Percentiles rank a stretch among this genome's conserved stretches.
These are phyloP conservation scores for Synodontis membranacea DNA, from an alignment of 2,113 vertebrate species.

Conservation along the genomic window DNA sequence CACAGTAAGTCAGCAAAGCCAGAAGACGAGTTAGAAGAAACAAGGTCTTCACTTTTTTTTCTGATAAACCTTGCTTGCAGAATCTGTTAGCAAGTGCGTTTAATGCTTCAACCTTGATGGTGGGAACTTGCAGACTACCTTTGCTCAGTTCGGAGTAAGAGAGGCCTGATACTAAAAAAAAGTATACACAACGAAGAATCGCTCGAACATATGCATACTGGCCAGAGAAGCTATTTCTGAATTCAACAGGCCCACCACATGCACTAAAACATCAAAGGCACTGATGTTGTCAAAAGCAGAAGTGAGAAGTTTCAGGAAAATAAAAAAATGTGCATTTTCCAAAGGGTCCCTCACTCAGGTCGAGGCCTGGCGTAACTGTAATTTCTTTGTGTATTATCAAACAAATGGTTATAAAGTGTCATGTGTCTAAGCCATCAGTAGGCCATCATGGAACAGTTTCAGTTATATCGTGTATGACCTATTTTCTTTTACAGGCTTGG, in stretches of 20 bases:
- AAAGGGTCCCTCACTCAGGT: slow-evolving; percentile 56
- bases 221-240: slow-evolving; percentile 75
- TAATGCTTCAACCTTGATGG: slow-evolving; percentile 55
- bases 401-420: background rate
- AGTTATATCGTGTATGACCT: background rate
- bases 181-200: slow-evolving; percentile 68
- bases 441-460: background rate
- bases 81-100: slow-evolving; percentile 36
- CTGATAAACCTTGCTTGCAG: background rate
- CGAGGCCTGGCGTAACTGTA: slow-evolving; percentile 21
- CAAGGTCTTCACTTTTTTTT: background rate
- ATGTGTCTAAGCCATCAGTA: background rate
- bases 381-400: slow-evolving; percentile 10
- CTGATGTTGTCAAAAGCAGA: slow-evolving; percentile 77
- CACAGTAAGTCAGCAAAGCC: background rate
- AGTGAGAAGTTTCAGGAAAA: slow-evolving; percentile 80
- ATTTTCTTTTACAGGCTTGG: background rate
- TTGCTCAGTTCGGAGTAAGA: slow-evolving; percentile 65
- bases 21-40: background rate
- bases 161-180: slow-evolving; percentile 68
- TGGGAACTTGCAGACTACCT: slow-evolving; percentile 59
- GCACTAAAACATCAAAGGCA: slow-evolving; percentile 62
- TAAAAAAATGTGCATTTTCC: slow-evolving; percentile 67
- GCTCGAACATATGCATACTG: slow-evolving; percentile 68
- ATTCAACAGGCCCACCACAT: slow-evolving; percentile 71